phyloP scores from a whole-genome alignment of 2,888 invertebrate species.

The Nasonovia ribisnigri region DNA sequence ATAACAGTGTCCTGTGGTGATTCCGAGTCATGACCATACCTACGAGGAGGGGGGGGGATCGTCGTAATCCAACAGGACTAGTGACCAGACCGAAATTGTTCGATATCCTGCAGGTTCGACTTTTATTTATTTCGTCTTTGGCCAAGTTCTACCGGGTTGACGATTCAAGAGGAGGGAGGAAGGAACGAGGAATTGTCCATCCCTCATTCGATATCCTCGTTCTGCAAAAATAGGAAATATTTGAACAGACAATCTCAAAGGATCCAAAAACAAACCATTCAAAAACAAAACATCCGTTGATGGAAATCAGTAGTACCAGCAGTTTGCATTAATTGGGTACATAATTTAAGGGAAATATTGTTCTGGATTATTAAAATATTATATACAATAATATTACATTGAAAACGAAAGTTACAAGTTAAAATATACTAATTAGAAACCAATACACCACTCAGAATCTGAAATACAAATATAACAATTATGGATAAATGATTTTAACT shows the following conservation, averaged over 20 bases:
- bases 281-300: not conserved
- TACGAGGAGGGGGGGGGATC: not conserved
- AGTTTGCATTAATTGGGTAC: too few relatives aligned
- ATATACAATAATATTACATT: not conserved
- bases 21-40: not conserved
- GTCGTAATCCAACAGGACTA: not conserved
- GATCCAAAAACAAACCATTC: not conserved
- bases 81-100: not conserved
- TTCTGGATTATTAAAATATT: too few relatives aligned
- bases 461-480: not conserved
- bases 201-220: not conserved
- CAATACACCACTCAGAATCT: not conserved
- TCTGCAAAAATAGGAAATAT: not conserved
- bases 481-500: not conserved
- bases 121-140: not conserved
- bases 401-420: not conserved
- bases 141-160: not conserved
- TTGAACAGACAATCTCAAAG: not conserved
- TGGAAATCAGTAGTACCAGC: not conserved
- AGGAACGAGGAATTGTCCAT: not conserved
- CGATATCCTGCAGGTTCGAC: not conserved
- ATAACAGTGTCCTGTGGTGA: not conserved
- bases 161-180: not conserved
- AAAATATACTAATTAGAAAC: not conserved
- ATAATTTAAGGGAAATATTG: not conserved